Evolutionary conservation across 1,140 invertebrate species (phyloP).

Genomic region (Galleria mellonella): DNA sequence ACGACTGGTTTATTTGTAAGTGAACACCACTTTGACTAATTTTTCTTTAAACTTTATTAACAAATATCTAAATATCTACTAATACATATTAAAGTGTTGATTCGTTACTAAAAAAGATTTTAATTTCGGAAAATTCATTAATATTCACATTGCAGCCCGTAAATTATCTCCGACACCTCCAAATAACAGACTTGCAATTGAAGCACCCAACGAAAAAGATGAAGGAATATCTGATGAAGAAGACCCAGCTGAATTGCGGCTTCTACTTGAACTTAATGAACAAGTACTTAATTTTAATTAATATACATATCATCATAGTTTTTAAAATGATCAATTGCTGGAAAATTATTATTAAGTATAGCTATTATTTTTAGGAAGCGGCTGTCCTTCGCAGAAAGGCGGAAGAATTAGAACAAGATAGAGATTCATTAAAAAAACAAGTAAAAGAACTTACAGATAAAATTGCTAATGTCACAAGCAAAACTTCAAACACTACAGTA

Average conservation of each 20-base stretch:
- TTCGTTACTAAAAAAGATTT: not conserved
- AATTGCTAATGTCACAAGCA: slow-evolving; percentile 56
- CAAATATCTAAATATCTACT: not conserved
- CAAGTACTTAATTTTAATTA: slow-evolving; percentile 66
- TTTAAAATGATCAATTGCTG: not conserved
- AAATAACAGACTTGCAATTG: slow-evolving; percentile 76
- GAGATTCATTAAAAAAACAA: slow-evolving; percentile 83
- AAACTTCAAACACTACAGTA: slow-evolving; percentile 46
- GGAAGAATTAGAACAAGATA: slow-evolving; percentile 88
- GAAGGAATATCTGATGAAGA: slow-evolving; percentile 85
- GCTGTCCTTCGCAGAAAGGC: slow-evolving; percentile 86
- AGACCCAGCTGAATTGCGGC: slow-evolving; percentile 83
- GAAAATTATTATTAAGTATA: too few relatives aligned
- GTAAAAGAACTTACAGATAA: slow-evolving; percentile 86
- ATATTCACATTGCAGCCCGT: slow-evolving; percentile 65
- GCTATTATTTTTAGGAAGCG: slow-evolving; percentile 76
- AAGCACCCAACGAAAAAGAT: slow-evolving; percentile 80
- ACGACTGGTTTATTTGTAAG: slow-evolving; percentile 10
- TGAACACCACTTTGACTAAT: slow-evolving; percentile 10
- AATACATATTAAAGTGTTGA: not conserved
- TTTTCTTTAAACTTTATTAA: slow-evolving; percentile 6
- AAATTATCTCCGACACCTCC: slow-evolving; percentile 80
- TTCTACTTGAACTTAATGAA: slow-evolving; percentile 91
- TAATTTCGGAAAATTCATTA: slow-evolving; percentile 1
- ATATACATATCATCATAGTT: not conserved